Percentiles rank a stretch among this genome's conserved stretches.
Evolutionary conservation across 2,113 vertebrate genomes (phyloP).

Genomic region (Myiozetetes cayanensis): DNA sequence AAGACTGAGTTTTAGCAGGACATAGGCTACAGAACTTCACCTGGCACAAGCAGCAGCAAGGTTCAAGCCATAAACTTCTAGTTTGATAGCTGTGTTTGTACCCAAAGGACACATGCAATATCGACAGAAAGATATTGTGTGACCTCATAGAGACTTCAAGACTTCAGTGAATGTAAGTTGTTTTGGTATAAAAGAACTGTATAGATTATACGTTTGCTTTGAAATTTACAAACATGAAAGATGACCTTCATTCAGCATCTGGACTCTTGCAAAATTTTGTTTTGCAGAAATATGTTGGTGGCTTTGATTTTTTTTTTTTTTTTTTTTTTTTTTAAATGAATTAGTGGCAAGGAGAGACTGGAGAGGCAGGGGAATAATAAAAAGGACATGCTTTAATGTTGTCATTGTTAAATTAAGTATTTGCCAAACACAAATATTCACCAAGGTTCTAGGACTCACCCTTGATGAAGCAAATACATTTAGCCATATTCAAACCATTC

Average conservation of each 20-base stretch:
- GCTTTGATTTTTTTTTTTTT: neutral
- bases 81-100: neutral
- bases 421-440: neutral
- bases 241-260: neutral
- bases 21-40: neutral
- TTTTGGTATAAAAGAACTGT: neutral
- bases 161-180: neutral
- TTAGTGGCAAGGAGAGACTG: neutral
- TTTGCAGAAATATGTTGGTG: neutral
- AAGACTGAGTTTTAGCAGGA: neutral
- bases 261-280: neutral
- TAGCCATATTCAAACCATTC: neutral
- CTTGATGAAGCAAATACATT: neutral
- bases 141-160: neutral
- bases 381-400: neutral
- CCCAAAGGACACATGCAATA: neutral
- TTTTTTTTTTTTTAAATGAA: neutral
- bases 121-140: accelerated
- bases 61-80: neutral
- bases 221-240: neutral
- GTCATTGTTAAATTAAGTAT: neutral
- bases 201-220: neutral
- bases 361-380: neutral
- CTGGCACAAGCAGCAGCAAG: neutral
- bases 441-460: neutral